Evolutionary conservation across 2,113 vertebrate genomes (phyloP), one percentile per base, ranked within the genome.

Genomic region (Calidris pygmaea): DNA sequence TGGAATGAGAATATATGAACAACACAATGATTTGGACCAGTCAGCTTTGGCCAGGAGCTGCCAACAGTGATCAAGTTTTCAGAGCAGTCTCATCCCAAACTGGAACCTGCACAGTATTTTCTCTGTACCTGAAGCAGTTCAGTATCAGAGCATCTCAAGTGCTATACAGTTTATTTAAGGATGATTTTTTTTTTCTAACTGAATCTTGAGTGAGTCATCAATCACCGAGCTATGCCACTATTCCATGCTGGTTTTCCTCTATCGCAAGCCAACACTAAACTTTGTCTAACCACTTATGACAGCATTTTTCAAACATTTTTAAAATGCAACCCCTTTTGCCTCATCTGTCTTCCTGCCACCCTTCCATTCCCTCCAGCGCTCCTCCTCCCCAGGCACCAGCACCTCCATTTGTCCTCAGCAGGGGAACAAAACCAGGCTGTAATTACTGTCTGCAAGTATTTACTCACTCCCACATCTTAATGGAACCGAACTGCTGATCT

Each of bases 171-270:
- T 96, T 90, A 91, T 91, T 84, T 91, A 92, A 94, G 83, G 56
- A 82, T 62, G 0, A 7, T 19, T 68, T 34, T 70, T 89, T 71
- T 89, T 74, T 47, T 15, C 12, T 79, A 85, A 72, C 24, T 88
- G 70, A 82, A 72, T 93, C 75, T 80, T 74, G 75, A 95, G 45
- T 63, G 78, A 95, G 48, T 94, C 90, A 97, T 95, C 88, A 77
- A 77, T 92, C 93, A 91, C 77, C 45, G 47, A 92, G 60, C 9
- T 83, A 62, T 77, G 81, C 68, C 8, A 2, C 9, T 83, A 62
- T 77, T 84, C 68, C 8, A 2, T 63, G 55, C 39, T 92, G 75
- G 0, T 77, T 86, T 93, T 90, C 27, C 63, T 87, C 68, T 77
- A 47, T 56, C 11, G 3, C 73, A 92, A 87, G 43, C 50, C 78